Percentiles rank a stretch among this genome's conserved stretches.
Conservation (phyloP, 2,888 invertebrate genomes). For the Tiphia femorata region DNA sequence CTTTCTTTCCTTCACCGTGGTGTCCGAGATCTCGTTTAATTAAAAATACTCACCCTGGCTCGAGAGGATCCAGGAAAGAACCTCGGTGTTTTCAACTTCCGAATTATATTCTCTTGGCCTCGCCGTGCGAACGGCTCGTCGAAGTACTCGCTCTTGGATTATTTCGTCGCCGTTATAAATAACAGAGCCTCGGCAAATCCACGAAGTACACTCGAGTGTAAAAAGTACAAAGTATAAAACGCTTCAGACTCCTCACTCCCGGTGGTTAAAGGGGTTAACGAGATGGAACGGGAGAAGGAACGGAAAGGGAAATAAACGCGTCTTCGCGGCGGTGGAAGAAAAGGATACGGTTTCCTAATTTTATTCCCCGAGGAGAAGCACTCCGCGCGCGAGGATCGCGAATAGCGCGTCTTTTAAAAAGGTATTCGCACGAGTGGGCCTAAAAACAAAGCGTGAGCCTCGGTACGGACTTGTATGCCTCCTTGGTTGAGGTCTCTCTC, state of each 20-base stretch:
- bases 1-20: too few species aligned
- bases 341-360: slow-evolving; percentile 50
- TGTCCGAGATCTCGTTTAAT: too few species aligned
- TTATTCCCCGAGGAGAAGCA: slow-evolving; percentile 46
- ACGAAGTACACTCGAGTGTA: slow-evolving; percentile 20
- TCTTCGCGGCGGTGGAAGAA: slow-evolving; percentile 46
- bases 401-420: slow-evolving; percentile 39
- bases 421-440: slow-evolving; percentile 46
- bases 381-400: slow-evolving; percentile 29
- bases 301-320: slow-evolving; percentile 43
- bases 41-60: too few species aligned
- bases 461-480: slow-evolving; percentile 24
- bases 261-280: slow-evolving; percentile 47
- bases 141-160: too few species aligned
- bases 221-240: slow-evolving; percentile 34
- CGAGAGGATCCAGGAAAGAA: too few species aligned
- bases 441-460: slow-evolving; percentile 49
- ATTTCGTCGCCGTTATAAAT: too few species aligned
- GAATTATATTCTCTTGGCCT: too few species aligned
- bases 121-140: not conserved
- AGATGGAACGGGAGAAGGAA: slow-evolving; percentile 46
- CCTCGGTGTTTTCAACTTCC: too few species aligned
- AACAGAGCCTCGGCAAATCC: too few species aligned
- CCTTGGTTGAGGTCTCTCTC: not conserved
- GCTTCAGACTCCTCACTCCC: slow-evolving; percentile 40